These are phyloP conservation scores for Heteropelma amictum DNA, from an alignment of 2,888 invertebrate species.

Conservation along the genomic window DNA sequence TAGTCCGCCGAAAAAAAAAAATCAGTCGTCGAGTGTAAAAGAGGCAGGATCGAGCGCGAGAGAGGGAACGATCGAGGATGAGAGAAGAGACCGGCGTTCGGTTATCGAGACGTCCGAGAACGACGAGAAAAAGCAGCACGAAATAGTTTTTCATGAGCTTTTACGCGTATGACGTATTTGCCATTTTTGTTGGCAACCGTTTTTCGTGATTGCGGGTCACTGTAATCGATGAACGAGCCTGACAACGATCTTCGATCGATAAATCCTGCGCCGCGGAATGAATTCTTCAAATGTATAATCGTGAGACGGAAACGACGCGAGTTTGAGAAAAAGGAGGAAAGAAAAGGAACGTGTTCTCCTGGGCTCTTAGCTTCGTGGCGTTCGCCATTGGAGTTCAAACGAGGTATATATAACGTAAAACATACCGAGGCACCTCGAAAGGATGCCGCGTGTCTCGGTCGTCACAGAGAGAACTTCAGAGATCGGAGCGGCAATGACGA, in stretches of 20 bases:
- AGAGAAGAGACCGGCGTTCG: conserved; percentile 2
- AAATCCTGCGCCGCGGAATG: conserved; percentile 1
- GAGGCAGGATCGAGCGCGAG: not conserved
- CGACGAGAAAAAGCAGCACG: conserved; percentile 1
- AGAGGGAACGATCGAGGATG: not conserved
- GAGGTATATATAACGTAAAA: conserved; percentile 13
- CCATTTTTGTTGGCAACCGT: conserved; percentile 7
- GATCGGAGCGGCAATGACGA: conserved; percentile 44
- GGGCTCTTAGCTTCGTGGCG: conserved; percentile 5
- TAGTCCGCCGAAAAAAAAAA: conserved; percentile 53
- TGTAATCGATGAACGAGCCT: conserved; percentile 3
- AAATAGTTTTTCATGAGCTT: conserved; percentile 16
- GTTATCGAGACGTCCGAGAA: not conserved
- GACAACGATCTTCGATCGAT: conserved; percentile 25
- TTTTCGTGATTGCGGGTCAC: not conserved
- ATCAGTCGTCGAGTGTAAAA: not conserved
- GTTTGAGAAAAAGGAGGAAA: not conserved
- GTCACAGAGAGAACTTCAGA: conserved; percentile 35
- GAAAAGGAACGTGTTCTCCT: conserved; percentile 16
- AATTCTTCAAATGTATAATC: conserved; percentile 27
- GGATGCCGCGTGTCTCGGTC: conserved; percentile 36
- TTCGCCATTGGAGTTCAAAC: conserved; percentile 17
- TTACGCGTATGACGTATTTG: conserved; percentile 5
- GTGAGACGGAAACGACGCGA: not conserved
- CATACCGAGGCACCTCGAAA: conserved; percentile 7